Base-by-base conservation (phyloP, 2,888 invertebrate species). In the Chydorus sphaericus region DNA sequence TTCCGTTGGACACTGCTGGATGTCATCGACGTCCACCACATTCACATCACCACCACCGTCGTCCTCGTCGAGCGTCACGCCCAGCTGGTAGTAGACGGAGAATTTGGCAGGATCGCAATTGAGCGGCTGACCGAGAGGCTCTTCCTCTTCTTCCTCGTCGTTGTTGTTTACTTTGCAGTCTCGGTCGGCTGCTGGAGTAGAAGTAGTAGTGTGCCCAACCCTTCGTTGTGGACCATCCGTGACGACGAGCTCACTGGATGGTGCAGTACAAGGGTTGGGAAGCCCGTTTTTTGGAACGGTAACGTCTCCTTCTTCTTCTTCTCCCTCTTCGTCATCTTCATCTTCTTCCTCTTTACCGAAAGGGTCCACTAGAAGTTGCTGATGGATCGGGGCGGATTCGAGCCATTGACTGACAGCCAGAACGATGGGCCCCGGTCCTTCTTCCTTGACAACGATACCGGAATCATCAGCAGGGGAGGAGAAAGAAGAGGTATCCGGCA, bases 331-430 rank as follows among this genome's bases (percentile, higher is more conserved):
- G 38, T 62, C 55, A 29, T 18, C 44, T 44, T 44, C 44, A 4
- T 16, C 44, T 7, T 44, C 44, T 28, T 44, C 26, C 10, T 39
- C 20, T 7, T 39, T 18, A n/a, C 11, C 23, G 14, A 26, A 20
- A n/a, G n/a, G 4, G 44, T 44, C 44, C 8, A 55, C 51, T 6
- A 59, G 38, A 30, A 48, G 60, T 6, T 59, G 57, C 11, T 59
- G 59, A 16, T 64, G 59, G 62, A 44, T 59, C 62, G 10, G 59
- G 57, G 36, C 55, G 14, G 60, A 59, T 50, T 69, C 68, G 61
- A 79, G 71, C 80, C 80, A 80, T 55, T 76, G 73, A 50, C 72
- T 76, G 1, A 80, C 79, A 1, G 79, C 79, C 49, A 73, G 69
- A 4, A 77, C 79, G 57, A 80, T 75, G 11, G 77, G 76, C 61